These are phyloP conservation scores for Incurvaria masculella DNA, from an alignment of 2,888 invertebrate species.

Conservation along the genomic window DNA sequence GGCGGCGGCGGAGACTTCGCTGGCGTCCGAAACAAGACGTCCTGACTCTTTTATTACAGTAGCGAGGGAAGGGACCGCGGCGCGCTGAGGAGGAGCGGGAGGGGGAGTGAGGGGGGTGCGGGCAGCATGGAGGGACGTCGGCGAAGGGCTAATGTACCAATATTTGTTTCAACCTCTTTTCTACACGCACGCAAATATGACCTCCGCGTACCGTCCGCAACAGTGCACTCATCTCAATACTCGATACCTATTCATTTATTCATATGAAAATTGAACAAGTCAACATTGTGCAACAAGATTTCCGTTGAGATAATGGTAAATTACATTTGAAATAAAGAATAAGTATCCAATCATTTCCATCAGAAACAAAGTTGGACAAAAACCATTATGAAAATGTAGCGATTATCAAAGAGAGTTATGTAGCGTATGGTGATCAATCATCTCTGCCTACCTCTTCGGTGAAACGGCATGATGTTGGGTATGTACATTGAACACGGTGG, in stretches of 20 bases:
- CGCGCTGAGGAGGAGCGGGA: background rate
- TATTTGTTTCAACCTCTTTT: constrained; percentile 25
- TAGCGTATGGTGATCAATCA: no score
- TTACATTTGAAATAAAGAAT: no score
- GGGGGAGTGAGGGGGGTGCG: background rate
- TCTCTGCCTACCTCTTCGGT: no score
- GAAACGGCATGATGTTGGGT: no score
- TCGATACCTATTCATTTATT: constrained; percentile 1
- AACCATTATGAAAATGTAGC: no score
- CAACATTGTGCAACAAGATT: no score
- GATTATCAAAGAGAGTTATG: no score
- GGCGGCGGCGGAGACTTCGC: no score
- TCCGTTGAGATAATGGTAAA: no score
- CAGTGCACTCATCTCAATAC: constrained; percentile 3
- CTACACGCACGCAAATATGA: constrained; percentile 7
- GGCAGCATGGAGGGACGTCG: background rate
- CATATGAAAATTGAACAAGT: background rate
- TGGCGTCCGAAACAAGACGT: constrained; percentile 27
- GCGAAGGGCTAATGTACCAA: constrained; percentile 24
- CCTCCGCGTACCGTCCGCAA: constrained; percentile 6
- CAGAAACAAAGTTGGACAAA: constrained; percentile 4
- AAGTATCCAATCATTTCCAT: constrained; percentile 1
- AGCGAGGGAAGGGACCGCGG: constrained; percentile 19
- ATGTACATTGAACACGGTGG: no score
- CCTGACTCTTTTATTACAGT: constrained; percentile 32